These are phyloP conservation scores for Trypoxylus dichotomus DNA, from an alignment of 1,140 invertebrate genomes.

Conservation along the genomic window DNA sequence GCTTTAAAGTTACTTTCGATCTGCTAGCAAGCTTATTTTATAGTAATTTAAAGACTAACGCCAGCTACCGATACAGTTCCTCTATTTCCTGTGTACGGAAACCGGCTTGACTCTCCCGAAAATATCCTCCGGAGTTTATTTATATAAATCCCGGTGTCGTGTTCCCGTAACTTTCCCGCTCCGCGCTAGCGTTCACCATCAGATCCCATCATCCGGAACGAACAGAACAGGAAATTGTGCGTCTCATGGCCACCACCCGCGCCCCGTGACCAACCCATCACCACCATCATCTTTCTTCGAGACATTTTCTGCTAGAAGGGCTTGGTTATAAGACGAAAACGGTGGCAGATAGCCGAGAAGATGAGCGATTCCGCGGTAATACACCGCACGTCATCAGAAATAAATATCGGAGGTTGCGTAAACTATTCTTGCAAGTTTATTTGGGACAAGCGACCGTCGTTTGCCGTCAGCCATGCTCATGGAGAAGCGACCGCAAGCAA, in stretches of 20 bases:
- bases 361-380: neutral
- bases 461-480: neutral
- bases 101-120: slow-evolving; percentile 12
- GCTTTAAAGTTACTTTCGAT: neutral
- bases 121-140: slow-evolving; percentile 5
- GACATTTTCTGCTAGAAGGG: neutral
- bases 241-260: neutral
- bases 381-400: neutral
- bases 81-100: slow-evolving; percentile 23
- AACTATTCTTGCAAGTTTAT: neutral
- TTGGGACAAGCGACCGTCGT: neutral
- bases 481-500: neutral
- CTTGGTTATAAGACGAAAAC: neutral
- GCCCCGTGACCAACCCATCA: neutral
- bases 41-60: slow-evolving; percentile 18
- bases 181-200: neutral
- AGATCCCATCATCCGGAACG: neutral
- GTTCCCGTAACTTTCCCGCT: neutral
- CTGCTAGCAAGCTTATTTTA: neutral
- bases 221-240: slow-evolving; percentile 25
- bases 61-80: neutral
- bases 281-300: neutral
- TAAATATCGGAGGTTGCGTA: neutral
- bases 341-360: neutral
- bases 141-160: slow-evolving; percentile 4